Evolutionary conservation across 2,113 vertebrate species (phyloP).

Genomic region (Bombycilla garrulus): DNA sequence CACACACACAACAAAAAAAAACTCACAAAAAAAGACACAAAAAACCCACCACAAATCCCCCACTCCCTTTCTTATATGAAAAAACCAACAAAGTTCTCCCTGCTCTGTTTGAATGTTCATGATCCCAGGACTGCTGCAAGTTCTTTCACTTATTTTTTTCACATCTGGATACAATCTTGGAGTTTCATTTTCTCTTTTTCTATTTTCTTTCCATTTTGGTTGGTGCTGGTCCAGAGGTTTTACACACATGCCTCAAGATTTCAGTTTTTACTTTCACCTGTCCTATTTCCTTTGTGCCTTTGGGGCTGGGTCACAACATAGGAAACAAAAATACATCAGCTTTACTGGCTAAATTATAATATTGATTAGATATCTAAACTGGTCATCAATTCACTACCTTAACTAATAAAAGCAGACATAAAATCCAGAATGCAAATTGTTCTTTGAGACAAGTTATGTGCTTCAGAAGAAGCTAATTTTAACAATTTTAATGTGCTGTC

Average conservation of each 20-base stretch:
- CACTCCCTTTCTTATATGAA: background rate
- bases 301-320: background rate
- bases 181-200: background rate
- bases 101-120: background rate
- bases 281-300: background rate
- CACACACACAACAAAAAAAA: background rate
- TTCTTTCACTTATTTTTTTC: background rate
- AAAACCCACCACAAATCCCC: too few relatives aligned
- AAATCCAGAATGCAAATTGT: background rate
- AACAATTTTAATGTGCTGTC: background rate
- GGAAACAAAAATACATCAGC: background rate
- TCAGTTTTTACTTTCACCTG: background rate
- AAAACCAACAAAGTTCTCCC: background rate
- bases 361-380: background rate
- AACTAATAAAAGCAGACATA: background rate
- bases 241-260: background rate
- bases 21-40: background rate
- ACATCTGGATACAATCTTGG: background rate
- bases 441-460: background rate
- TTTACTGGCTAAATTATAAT: background rate
- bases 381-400: background rate
- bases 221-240: background rate
- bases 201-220: background rate
- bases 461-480: background rate
- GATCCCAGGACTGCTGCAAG: background rate